phyloP scores from a whole-genome alignment of 2,888 invertebrate genomes.

The Chalcis sispes region DNA sequence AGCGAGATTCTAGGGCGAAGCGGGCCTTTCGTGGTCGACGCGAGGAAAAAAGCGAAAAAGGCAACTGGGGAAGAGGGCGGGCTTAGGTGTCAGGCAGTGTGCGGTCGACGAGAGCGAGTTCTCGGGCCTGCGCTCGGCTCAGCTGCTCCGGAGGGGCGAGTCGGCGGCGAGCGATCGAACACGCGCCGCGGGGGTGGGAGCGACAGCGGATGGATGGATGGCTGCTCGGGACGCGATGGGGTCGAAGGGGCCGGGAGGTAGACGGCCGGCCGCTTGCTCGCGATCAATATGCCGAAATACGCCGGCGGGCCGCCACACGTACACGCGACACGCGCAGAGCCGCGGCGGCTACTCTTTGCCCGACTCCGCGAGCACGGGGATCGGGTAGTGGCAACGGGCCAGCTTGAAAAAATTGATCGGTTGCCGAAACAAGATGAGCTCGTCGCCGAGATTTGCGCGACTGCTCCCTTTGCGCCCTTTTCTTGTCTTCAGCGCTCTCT shows the following conservation, averaged over 20 bases:
- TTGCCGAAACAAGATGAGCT: too few species aligned
- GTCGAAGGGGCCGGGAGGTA: conserved; percentile 61
- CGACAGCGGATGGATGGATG: conserved; percentile 59
- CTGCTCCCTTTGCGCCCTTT: too few species aligned
- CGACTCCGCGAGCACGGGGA: too few species aligned
- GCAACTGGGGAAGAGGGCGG: too few species aligned
- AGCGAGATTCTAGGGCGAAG: not conserved
- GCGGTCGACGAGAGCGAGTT: conserved; percentile 1
- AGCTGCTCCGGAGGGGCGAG: conserved; percentile 14
- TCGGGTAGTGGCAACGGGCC: too few species aligned
- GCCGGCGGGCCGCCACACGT: conserved; percentile 71
- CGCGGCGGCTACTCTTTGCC: too few species aligned
- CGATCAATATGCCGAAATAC: conserved; percentile 77
- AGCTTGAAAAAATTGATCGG: too few species aligned
- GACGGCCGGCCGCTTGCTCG: conserved; percentile 70
- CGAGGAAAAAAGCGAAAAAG: conserved; percentile 2
- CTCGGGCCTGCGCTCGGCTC: conserved; percentile 31
- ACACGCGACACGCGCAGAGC: conserved; percentile 44
- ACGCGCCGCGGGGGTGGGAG: conserved; percentile 52
- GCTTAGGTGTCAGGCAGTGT: not conserved
- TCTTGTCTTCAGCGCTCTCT: not conserved
- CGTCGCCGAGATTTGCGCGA: too few species aligned
- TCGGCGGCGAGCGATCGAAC: conserved; percentile 51
- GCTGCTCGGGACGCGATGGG: conserved; percentile 55
- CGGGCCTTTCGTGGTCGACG: not conserved